These are phyloP conservation scores for Phaedon cochleariae DNA, from an alignment of 2,888 invertebrate species.

Conservation along the genomic window DNA sequence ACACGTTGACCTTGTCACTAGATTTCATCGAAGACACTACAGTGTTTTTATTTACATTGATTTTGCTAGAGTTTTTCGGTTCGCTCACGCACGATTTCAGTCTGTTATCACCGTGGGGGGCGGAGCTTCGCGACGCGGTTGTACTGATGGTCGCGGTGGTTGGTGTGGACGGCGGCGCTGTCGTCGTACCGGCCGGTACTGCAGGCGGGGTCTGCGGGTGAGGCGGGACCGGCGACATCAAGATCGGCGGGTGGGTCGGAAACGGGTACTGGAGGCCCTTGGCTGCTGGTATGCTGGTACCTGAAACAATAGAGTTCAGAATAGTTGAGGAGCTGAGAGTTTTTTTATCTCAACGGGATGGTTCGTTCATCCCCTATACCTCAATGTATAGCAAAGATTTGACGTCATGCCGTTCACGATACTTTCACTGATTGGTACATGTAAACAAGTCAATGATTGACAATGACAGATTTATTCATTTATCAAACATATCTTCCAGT, in stretches of 20 bases:
- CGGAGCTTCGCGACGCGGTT: slow-evolving; percentile 48
- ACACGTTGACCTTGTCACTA: slow-evolving; percentile 47
- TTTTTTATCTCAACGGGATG: no score
- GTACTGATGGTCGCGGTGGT: slow-evolving; percentile 49
- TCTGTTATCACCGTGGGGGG: slow-evolving; percentile 56
- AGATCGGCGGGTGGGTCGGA: slow-evolving; percentile 77
- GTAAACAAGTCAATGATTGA: no score
- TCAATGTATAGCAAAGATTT: no score
- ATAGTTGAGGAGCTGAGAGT: no score
- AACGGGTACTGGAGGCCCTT: slow-evolving; percentile 80
- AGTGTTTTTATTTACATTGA: slow-evolving; percentile 57
- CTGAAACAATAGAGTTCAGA: slow-evolving; percentile 35
- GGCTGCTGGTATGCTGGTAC: slow-evolving; percentile 56
- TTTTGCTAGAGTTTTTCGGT: slow-evolving; percentile 59
- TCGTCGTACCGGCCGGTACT: slow-evolving; percentile 47
- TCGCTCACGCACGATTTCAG: slow-evolving; percentile 55
- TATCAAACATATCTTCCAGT: no score
- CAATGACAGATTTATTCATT: no score
- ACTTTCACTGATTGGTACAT: no score
- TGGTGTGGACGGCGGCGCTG: slow-evolving; percentile 15
- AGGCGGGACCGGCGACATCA: slow-evolving; percentile 50
- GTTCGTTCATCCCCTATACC: no score
- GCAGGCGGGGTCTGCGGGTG: slow-evolving; percentile 33
- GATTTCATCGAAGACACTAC: slow-evolving; percentile 49
- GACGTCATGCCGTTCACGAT: no score